Base-by-base conservation (phyloP, 2,888 invertebrate genomes). In the Phytoseiulus persimilis region DNA sequence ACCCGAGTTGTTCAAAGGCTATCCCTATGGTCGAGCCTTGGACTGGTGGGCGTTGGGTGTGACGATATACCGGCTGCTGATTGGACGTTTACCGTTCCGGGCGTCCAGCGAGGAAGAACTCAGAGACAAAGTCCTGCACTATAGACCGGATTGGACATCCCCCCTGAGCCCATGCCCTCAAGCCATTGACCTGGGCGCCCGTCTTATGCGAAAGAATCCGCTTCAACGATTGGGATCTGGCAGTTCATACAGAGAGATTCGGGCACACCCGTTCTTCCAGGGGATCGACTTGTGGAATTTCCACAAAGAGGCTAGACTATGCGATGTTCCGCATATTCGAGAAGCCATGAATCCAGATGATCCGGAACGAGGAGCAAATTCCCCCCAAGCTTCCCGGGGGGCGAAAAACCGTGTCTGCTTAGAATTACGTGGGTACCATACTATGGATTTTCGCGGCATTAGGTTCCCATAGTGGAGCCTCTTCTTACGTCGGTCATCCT, bases 41-140 rank as follows among this genome's bases (percentile, higher is more conserved):
- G 87, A 87, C 87, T 87, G 87, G 87, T 87, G 87, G 87, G 32
- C 87, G n/a, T 9, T 87, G 9, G 87, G 87, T 3, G 87, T 87
- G 87, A 87, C 87, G n/a, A n/a, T 45, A 14, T 87, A 87, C 39
- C 87, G 87, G 14, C 14, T 87, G n/a, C n/a, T 33, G 28, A 32
- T 45, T 23, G 87, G 32, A 18, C 32, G 33, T 28, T 45, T 87
- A 28, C 87, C 87, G 5, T 87, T 87, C 45, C 87, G 87, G 45
- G 87, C 32, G 14, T 2, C 39, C 14, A 87, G 23, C 32, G 87
- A 87, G 18, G n/a, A 31, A 39, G 87, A 87, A 18, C 45, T 87
- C 28, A 33, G 31, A 23, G 33, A 87, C n/a, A 87, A 87, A 23
- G 87, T 87, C 11, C 45, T 87, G 45, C 87, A 87, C 87, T 23